Percentiles rank a stretch among this genome's conserved stretches.
Conservation (phyloP, 2,888 invertebrate genomes). For the Melanophora roralis region DNA sequence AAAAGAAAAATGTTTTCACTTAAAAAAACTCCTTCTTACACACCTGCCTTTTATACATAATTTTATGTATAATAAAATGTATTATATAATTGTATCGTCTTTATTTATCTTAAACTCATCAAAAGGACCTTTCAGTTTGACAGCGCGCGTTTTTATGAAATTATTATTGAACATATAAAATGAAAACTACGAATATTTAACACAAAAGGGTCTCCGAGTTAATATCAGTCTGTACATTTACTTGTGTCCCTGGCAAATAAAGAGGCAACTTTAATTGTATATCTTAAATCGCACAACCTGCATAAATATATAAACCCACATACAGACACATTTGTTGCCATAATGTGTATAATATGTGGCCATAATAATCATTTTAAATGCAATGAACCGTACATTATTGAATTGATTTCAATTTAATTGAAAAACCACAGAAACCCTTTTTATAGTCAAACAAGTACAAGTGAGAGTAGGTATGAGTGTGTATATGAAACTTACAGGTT, state of each 20-base stretch:
- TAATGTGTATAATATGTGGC: constrained; percentile 51
- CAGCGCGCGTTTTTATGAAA: neutral
- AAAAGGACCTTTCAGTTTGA: constrained; percentile 13
- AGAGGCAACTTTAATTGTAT: constrained; percentile 62
- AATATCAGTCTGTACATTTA: neutral
- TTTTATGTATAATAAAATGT: neutral
- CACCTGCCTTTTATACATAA: no score
- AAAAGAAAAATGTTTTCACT: no score
- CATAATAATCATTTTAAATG: constrained; percentile 75
- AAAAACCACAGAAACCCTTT: constrained; percentile 64
- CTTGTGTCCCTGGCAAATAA: constrained; percentile 42
- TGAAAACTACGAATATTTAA: neutral
- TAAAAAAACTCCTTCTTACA: no score
- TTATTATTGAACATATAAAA: neutral
- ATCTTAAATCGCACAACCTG: constrained; percentile 15
- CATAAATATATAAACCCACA: neutral
- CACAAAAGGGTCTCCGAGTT: neutral
- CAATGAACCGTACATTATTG: constrained; percentile 75
- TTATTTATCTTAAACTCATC: neutral
- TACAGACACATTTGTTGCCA: constrained; percentile 27
- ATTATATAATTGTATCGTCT: constrained; percentile 2
- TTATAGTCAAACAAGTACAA: constrained; percentile 28
- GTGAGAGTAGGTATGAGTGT: neutral
- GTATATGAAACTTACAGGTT: neutral
- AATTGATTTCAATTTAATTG: constrained; percentile 73